Base-by-base conservation (phyloP, 2,797 vertebrate genomes). In the Melanotaenia pygmaea region DNA sequence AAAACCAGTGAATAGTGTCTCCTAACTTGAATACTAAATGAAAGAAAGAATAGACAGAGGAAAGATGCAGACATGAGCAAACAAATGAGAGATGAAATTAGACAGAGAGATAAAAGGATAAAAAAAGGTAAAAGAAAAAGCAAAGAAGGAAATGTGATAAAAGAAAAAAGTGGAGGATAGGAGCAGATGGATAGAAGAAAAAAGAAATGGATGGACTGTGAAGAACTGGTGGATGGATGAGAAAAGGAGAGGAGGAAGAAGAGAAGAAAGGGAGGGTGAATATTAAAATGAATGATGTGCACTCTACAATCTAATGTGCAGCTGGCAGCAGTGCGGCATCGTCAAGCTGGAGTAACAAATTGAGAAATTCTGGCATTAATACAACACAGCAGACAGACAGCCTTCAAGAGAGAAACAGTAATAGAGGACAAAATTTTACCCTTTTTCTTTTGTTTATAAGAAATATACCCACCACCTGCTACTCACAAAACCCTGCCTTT, bases 201-300 rank as follows among this genome's bases (percentile, higher is more conserved):
- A 45, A 43, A 43, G 40, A 43, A 43, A 43, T 43, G 40, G 40
- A 14, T 43, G 40, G 16, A 43, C 16, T 43, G 40, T 43, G 40
- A 43, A 61, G 62, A 57, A 28, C 6, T 22, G 65, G 32, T 6
- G 38, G 59, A 59, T 35, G 59, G 45, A 59, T 40, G 22, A 59
- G 70, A 32, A 59, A 37, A 43, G 57, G 65, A 65, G 74, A 68
- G 60, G 50, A 18, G 26, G 43, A 57, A 20, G 26, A 64, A 75
- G 53, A 58, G 45, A 43, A 32, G 18, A 70, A 51, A 40, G 26
- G 63, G 54, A 50, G 67, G 60, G 75, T 28, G 66, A 81, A 79
- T 79, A 87, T 84, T 76, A 87, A 86, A 86, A 85, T 86, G 86
- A 88, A 69, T 85, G 83, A 88, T 84, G 80, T 83, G 79, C 67